Base-by-base conservation (phyloP, 2,797 vertebrate species). In the Harpagifer antarcticus region DNA sequence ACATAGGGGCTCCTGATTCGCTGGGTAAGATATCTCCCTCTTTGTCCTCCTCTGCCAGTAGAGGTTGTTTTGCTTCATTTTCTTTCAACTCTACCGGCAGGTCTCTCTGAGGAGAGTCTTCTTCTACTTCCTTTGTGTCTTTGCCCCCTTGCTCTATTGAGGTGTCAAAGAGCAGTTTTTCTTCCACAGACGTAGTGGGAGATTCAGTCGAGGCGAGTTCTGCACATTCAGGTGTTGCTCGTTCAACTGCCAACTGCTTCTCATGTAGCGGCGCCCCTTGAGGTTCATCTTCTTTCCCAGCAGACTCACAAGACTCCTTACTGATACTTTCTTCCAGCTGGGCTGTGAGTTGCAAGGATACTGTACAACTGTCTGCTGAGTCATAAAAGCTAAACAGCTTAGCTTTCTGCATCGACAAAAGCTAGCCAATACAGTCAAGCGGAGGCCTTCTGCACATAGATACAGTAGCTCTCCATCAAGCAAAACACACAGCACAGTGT, bases 331-430 rank as follows among this genome's bases (percentile, higher is more conserved):
- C 91, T 64, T 91, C 91, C 23, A 94, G 94, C 85, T 95, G 94
- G 91, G 95, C 97, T 98, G 97, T 73, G 96, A 96, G 94, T 93
- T 90, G 86, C 74, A 90, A 90, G 85, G 95, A 96, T 94, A 94
- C 96, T 96, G 83, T 84, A 90, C 83, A 89, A 83, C 83, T 85
- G 81, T 85, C 81, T 60, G 72, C 69, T n/a, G 49, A 72, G 76
- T 83, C 81, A 89, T 43, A 68, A 76, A 45, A 81, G 63, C 76
- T 68, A 63, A 87, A 52, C 83, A 85, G 83, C 81, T 78, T 81
- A 83, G 78, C 85, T 77, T 54, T 72, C 88, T 85, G 86, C 91
- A 84, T 90, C 90, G 81, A 96, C 88, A 88, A 90, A 92, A 93
- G 88, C 89, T 79, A 90, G 89, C 88, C 84, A 87, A 84, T 81